Evolutionary conservation across 2,797 vertebrate species (phyloP), one percentile per base, ranked within the genome.

Genomic region (Gymnoscopelus braueri): DNA sequence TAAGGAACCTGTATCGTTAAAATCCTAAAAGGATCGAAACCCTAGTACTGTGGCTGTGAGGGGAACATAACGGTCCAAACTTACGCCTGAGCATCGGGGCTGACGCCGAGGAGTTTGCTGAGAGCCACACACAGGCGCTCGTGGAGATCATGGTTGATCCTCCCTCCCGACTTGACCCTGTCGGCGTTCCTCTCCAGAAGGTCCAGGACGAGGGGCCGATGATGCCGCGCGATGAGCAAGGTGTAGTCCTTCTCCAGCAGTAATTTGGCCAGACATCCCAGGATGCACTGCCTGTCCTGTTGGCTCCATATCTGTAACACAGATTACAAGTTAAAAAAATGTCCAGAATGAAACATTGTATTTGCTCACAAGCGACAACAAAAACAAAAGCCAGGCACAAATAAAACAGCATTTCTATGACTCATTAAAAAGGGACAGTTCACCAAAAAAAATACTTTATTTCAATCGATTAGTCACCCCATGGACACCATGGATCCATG

Each of bases 51-150:
- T n/a, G n/a, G n/a, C 29, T 1, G 10, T 12, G 4, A 47, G 2
- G 3, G 32, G 11, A 47, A 10, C 1, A 11, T n/a, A 19, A 19
- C 4, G 60, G 52, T 49, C 32, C 4, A 86, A 19, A 94, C 97
- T 97, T 91, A 99, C 97, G 90, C 92, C 66, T 96, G 91, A 29
- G 96, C 95, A 66, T 98, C 97, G 1, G 97, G 96, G 80, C 96
- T 95, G 85, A 93, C 80, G 71, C 87, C 84, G 3, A 98, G 82
- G 68, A 99, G 93, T 72, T 94, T 97, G 93, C 98, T 98, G 91
- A 99, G 95, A 0, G 97, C 96, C 70, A 99, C 98, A 68, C 96
- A 98, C 14, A 99, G 89, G 5, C 98, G 95, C 78, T 99, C 98
- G 0, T 99, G 98, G 1, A 95, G 93, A 87, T 99, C 98, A 0